Percentiles rank a stretch among this genome's conserved stretches.
phyloP scores from a whole-genome alignment of 2,888 invertebrate species.

The Macroteleia sp. region DNA sequence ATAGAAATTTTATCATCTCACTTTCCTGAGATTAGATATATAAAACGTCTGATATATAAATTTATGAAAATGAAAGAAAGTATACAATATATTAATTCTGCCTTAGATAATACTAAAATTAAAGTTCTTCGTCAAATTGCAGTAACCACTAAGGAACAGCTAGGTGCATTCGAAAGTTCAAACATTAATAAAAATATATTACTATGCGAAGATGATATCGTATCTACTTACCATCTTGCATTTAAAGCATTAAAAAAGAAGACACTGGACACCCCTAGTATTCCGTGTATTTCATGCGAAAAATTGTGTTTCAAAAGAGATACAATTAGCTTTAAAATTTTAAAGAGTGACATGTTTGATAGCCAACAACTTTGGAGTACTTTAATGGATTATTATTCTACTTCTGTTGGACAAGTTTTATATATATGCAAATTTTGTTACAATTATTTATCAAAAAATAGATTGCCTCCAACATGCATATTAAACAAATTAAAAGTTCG shows the following conservation, averaged over 20 bases:
- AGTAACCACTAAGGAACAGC: no score
- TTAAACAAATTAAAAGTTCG: no score
- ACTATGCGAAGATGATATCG: constrained; percentile 8
- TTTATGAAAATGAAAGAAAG: no score
- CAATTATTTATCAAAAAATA: constrained; percentile 57
- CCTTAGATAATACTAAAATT: no score
- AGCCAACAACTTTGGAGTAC: constrained; percentile 13
- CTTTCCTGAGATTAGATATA: no score
- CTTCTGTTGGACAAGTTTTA: not conserved
- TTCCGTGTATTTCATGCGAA: constrained; percentile 7
- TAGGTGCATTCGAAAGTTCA: no score
- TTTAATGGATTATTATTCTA: constrained; percentile 2
- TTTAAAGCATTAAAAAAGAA: constrained; percentile 21
- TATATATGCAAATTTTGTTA: constrained; percentile 15
- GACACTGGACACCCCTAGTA: constrained; percentile 1
- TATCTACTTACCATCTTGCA: not conserved
- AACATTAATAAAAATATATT: no score
- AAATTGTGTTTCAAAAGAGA: constrained; percentile 17
- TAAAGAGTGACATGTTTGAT: not conserved
- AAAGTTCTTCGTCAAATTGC: no score
- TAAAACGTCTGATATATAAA: no score
- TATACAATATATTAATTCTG: no score
- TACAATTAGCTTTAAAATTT: not conserved
- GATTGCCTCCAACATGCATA: constrained; percentile 69
- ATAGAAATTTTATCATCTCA: no score